These are phyloP conservation scores for Eulemur rufifrons DNA, from an alignment of 2,113 vertebrate species.

Conservation along the genomic window DNA sequence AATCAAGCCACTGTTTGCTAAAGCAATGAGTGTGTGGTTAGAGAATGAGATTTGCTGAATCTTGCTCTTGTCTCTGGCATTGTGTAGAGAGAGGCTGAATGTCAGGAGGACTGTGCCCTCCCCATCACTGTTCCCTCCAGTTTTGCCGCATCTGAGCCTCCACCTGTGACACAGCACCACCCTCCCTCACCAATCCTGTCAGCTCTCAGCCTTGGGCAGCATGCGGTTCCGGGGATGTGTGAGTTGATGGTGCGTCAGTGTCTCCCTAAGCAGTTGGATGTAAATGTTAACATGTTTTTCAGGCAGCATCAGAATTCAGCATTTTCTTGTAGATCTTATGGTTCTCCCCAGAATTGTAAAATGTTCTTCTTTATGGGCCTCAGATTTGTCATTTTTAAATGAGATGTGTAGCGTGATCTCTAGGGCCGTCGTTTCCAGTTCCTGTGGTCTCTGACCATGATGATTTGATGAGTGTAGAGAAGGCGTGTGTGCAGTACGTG, in stretches of 20 bases:
- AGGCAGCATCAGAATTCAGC: neutral
- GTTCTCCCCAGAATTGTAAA: constrained; percentile 34
- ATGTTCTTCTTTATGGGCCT: constrained; percentile 44
- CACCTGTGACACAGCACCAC: neutral
- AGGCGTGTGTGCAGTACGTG: neutral
- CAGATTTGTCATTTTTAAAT: constrained; percentile 54
- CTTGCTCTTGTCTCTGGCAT: neutral
- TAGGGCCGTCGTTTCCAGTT: constrained; percentile 42
- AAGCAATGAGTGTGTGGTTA: neutral
- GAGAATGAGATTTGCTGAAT: neutral
- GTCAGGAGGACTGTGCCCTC: neutral
- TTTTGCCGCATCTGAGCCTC: neutral
- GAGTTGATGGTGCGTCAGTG: neutral
- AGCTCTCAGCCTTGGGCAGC: neutral
- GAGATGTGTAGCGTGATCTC: constrained; percentile 36
- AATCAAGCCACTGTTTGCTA: neutral
- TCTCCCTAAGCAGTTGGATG: neutral
- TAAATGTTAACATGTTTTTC: neutral
- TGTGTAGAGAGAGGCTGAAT: neutral
- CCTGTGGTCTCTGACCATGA: neutral
- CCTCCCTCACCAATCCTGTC: neutral
- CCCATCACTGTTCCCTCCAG: neutral
- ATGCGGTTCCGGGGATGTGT: neutral
- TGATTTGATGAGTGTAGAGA: constrained; percentile 7
- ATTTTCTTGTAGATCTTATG: neutral